A percentile compares a stretch with the other conserved stretches of the same genome.
Evolutionary conservation across 1,140 invertebrate species (phyloP).

Genomic region (Popillia japonica): DNA sequence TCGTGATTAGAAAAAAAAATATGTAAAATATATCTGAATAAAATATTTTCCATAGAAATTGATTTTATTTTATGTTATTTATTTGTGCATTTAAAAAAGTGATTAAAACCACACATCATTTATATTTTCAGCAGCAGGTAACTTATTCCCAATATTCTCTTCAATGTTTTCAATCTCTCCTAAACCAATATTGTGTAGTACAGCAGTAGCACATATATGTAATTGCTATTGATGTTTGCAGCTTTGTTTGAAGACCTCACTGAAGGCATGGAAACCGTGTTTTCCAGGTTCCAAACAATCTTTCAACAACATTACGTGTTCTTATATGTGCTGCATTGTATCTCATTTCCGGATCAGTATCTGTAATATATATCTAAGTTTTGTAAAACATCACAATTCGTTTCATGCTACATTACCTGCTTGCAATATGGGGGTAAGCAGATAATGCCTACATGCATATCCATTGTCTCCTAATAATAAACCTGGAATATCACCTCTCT

Average conservation of each 20-base stretch:
- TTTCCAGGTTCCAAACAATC: conserved; percentile 38
- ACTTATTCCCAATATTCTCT: background rate
- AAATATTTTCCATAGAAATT: too few species aligned
- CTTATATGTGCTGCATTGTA: conserved; percentile 38
- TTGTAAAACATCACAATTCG: background rate
- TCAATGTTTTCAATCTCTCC: background rate
- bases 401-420: background rate
- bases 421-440: conserved; percentile 39
- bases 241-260: conserved; percentile 34
- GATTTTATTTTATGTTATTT: too few species aligned
- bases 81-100: too few species aligned
- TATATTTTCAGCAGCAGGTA: background rate
- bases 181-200: background rate
- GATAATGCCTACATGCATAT: conserved; percentile 38
- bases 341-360: conserved; percentile 1
- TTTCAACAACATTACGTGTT: conserved; percentile 40
- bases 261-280: conserved; percentile 35
- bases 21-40: background rate
- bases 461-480: conserved; percentile 42
- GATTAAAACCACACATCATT: background rate
- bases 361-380: conserved; percentile 8
- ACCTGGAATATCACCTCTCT: background rate
- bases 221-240: background rate
- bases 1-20: too few species aligned
- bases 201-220: background rate